These are phyloP conservation scores for Aricia artaxerxes DNA, from an alignment of 2,888 invertebrate genomes.

Conservation along the genomic window DNA sequence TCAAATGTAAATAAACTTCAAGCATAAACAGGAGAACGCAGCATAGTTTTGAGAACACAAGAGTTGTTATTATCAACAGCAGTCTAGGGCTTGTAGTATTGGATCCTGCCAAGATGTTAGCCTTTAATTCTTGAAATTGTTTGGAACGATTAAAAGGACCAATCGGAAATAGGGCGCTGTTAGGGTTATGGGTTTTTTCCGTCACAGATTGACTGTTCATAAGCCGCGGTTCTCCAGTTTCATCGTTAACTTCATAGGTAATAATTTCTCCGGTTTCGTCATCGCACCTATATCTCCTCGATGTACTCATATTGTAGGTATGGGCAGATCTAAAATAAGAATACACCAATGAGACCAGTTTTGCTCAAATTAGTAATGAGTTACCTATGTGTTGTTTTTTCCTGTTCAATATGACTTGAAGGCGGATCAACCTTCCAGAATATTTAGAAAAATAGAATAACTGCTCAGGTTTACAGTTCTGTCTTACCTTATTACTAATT, in stretches of 20 bases:
- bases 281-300: slow-evolving; percentile 60
- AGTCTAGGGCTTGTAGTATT: slow-evolving; percentile 71
- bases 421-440: neutral
- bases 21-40: slow-evolving; percentile 74
- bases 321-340: neutral
- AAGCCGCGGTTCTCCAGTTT: slow-evolving; percentile 74
- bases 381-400: neutral
- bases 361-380: neutral
- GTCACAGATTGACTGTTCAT: slow-evolving; percentile 42
- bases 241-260: slow-evolving; percentile 65
- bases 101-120: slow-evolving; percentile 62
- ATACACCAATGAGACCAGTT: neutral
- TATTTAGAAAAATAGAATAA: neutral
- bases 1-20: slow-evolving; percentile 83
- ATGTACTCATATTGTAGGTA: slow-evolving; percentile 44
- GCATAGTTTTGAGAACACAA: slow-evolving; percentile 79
- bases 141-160: slow-evolving; percentile 58
- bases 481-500: neutral
- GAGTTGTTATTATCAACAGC: slow-evolving; percentile 81
- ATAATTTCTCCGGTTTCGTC: slow-evolving; percentile 78
- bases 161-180: slow-evolving; percentile 48
- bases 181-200: slow-evolving; percentile 33
- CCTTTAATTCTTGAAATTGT: slow-evolving; percentile 61
- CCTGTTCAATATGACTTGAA: neutral
- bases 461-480: neutral